Base-by-base conservation (phyloP, 1,140 invertebrate species). In the Drosophila kurseongensis region DNA sequence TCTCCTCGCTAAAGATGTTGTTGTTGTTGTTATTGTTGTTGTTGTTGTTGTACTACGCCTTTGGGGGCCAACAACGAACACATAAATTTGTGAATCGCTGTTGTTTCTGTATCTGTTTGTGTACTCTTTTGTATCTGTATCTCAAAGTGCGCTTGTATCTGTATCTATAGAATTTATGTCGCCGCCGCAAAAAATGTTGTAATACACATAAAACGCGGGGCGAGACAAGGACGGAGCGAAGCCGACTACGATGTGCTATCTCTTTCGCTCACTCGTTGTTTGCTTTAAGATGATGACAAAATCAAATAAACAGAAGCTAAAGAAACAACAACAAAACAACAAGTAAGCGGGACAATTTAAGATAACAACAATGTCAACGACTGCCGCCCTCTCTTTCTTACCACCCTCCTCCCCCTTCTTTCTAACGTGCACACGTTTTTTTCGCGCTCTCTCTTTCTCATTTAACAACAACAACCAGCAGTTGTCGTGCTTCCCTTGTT, bases 331-430 rank as follows among this genome's bases (percentile, higher is more conserved):
- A 60, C 29, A 44, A 54, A 63, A 67, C 60, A 51, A 27, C 65
- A 48, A 66, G 65, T 65, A 76, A 77, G 73, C 79, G 62, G 60
- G 58, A 74, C 80, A 83, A 83, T 83, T 83, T 83, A 83, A 78
- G 80, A 83, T 83, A 83, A 83, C 80, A 83, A 83, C 80, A 83
- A 83, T 83, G 80, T 82, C 80, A 83, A 83, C 80, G 80, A 83
- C 80, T 83, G 79, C 42, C 60, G 38, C 51, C 55, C 27, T 42
- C 60, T 63, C 55, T 59, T 9, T 63, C 38, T 13, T 54, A 29
- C 52, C 52, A 1, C 14, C 27, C 36, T 4, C 35, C 42, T 12
- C 10, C 51, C 10, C 9, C 12, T 35, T 23, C 44, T 27, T 40
- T 36, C 65, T 57, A 80, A 61, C 55, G 72, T 72, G 66, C 72